These are phyloP conservation scores for Taxidea taxus DNA, from an alignment of 2,113 vertebrate species.

Conservation along the genomic window DNA sequence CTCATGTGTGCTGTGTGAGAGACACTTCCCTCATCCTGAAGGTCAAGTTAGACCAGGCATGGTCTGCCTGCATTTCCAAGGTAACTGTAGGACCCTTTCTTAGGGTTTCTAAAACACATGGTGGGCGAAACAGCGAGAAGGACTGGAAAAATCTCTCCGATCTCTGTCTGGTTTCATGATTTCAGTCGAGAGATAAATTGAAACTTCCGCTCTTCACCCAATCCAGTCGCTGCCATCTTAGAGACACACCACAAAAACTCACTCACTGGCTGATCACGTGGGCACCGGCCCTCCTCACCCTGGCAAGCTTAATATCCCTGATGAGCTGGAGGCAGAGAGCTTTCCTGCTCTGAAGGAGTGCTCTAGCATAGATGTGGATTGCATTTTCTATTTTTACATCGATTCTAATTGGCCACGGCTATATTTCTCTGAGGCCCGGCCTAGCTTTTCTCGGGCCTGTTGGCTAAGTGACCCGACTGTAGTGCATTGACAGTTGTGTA, in stretches of 20 bases:
- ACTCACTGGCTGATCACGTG: slow-evolving; percentile 8
- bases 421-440: neutral
- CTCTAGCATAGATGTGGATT: neutral
- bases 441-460: neutral
- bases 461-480: slow-evolving; percentile 20
- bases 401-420: neutral
- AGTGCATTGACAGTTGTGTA: slow-evolving; percentile 25
- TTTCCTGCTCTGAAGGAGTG: neutral
- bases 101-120: slow-evolving; percentile 33
- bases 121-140: slow-evolving; percentile 1
- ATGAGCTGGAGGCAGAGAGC: slow-evolving; percentile 9
- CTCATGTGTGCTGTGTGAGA: neutral
- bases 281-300: neutral
- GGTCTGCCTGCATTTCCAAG: neutral
- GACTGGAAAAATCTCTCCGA: neutral
- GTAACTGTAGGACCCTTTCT: neutral
- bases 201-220: slow-evolving; percentile 31
- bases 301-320: neutral
- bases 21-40: slow-evolving; percentile 30
- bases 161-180: slow-evolving; percentile 26
- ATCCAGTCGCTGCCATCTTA: slow-evolving; percentile 16
- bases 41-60: slow-evolving; percentile 12
- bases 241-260: neutral
- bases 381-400: slow-evolving; percentile 47
- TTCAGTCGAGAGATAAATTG: slow-evolving; percentile 38